phyloP scores from a whole-genome alignment of 2,113 vertebrate genomes.

The Bos indicus region DNA sequence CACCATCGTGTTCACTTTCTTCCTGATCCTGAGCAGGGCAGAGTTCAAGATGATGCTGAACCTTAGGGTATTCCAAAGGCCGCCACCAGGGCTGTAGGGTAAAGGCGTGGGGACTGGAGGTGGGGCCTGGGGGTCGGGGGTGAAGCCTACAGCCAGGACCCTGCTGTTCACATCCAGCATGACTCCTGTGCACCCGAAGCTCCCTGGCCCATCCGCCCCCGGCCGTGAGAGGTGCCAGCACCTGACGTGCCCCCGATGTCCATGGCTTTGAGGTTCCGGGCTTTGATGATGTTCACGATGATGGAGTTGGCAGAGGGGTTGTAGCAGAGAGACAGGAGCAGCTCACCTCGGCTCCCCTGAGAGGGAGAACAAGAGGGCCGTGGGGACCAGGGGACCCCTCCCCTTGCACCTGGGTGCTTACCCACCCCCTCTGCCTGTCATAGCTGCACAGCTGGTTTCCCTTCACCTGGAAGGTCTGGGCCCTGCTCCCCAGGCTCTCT shows the following conservation, averaged over 20 bases:
- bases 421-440: neutral
- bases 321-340: conserved; percentile 97
- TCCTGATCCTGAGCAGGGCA: neutral
- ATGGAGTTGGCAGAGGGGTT: conserved; percentile 98
- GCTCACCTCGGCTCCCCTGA: conserved; percentile 96
- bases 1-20: neutral
- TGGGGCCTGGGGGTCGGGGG: rapidly evolving
- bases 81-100: neutral
- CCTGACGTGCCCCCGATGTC: conserved; percentile 99
- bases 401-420: neutral
- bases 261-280: conserved; percentile 99
- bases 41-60: neutral
- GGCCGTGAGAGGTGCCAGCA: conserved; percentile 30
- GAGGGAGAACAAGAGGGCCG: neutral
- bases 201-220: rapidly evolving
- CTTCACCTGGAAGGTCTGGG: neutral
- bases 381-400: neutral
- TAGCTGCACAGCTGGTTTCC: neutral
- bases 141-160: neutral
- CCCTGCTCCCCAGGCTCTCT: neutral
- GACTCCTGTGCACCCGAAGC: rapidly evolving
- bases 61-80: neutral
- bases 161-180: neutral
- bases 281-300: conserved; percentile 99
- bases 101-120: neutral